Conservation (phyloP, 1,140 invertebrate species). For the Drosophila gunungcola region DNA sequence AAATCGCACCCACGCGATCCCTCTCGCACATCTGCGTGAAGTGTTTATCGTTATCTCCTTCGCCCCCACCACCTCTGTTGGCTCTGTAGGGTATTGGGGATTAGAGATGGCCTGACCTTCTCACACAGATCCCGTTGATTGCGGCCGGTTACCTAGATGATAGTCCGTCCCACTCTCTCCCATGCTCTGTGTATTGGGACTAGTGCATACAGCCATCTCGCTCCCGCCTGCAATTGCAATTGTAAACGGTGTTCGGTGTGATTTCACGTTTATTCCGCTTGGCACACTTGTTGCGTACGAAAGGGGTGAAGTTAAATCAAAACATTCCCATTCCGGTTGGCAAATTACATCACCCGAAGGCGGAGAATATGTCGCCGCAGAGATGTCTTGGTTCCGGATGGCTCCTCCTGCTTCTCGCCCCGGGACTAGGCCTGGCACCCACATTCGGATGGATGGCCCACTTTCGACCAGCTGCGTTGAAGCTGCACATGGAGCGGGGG, state of each 20-base stretch:
- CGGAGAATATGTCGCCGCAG: neutral
- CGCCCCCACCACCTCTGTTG: neutral
- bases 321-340: neutral
- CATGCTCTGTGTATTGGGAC: neutral
- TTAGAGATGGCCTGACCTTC: conserved; percentile 13
- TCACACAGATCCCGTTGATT: conserved; percentile 16
- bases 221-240: conserved; percentile 27
- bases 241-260: conserved; percentile 9
- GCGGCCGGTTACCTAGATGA: conserved; percentile 4
- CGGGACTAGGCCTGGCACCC: conserved; percentile 3
- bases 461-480: conserved; percentile 45
- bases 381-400: neutral
- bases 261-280: conserved; percentile 8
- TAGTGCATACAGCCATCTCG: conserved; percentile 5
- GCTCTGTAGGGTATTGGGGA: conserved; percentile 19
- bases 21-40: conserved; percentile 1
- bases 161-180: conserved; percentile 21
- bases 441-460: conserved; percentile 45
- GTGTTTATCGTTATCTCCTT: conserved; percentile 2
- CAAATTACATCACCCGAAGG: conserved; percentile 11
- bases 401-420: conserved; percentile 11
- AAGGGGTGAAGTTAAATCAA: neutral
- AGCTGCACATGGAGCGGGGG: conserved; percentile 37
- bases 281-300: conserved; percentile 11
- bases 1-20: neutral